Evolutionary conservation across 1,140 invertebrate genomes (phyloP).

Genomic region (Zaprionus vittiger): DNA sequence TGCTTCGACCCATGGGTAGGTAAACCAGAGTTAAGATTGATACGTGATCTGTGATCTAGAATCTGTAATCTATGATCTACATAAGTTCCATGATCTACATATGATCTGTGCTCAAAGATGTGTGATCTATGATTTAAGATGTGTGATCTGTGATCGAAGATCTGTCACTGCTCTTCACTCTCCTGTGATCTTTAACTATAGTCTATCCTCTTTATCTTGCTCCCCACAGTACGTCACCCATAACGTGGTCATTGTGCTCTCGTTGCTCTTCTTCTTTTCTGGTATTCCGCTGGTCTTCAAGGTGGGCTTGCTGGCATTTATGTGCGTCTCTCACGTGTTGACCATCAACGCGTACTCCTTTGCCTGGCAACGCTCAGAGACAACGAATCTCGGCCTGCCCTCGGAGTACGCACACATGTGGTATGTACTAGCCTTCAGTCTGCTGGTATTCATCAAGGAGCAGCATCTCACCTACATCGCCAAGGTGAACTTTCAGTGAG

Average conservation of each 20-base stretch:
- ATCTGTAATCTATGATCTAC: no score
- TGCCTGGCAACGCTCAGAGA: slow-evolving; percentile 88
- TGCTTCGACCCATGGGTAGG: slow-evolving; percentile 78
- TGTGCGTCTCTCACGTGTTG: slow-evolving; percentile 55
- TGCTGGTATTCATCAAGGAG: slow-evolving; percentile 26
- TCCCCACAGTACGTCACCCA: slow-evolving; percentile 90
- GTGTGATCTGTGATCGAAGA: no score
- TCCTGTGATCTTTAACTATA: neutral
- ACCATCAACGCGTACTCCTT: slow-evolving; percentile 87
- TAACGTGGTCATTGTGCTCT: slow-evolving; percentile 89
- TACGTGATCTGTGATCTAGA: neutral
- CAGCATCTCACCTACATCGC: slow-evolving; percentile 39
- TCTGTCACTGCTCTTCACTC: neutral
- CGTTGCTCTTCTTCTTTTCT: slow-evolving; percentile 91
- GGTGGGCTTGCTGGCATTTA: slow-evolving; percentile 78
- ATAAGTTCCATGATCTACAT: no score
- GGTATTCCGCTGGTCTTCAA: slow-evolving; percentile 93
- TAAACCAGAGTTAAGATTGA: neutral
- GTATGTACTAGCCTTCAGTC: slow-evolving; percentile 26
- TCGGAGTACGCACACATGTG: slow-evolving; percentile 36
- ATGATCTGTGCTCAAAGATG: no score
- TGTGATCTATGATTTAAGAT: no score
- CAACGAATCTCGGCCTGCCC: slow-evolving; percentile 87
- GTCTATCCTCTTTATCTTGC: neutral
- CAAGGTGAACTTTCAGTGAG: slow-evolving; percentile 45